Evolutionary conservation across 2,888 invertebrate species (phyloP).

Genomic region (Drosophila fungiperda): DNA sequence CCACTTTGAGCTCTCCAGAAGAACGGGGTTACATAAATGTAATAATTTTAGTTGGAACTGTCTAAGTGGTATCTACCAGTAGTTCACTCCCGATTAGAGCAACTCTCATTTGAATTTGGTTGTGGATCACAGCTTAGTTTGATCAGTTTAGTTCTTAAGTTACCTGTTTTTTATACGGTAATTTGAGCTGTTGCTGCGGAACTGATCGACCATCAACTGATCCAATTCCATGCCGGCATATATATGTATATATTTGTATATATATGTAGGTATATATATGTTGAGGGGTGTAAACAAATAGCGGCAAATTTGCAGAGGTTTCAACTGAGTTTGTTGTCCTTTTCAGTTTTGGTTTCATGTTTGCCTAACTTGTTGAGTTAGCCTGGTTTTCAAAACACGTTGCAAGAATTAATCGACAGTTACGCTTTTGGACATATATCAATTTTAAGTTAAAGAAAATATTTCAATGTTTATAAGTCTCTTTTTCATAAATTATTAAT

Average conservation of each 20-base stretch:
- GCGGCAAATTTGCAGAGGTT: constrained; percentile 16
- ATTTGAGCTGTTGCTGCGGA: constrained; percentile 48
- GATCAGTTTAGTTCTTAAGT: constrained; percentile 33
- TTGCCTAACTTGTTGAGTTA: constrained; percentile 17
- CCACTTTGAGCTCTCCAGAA: too few relatives aligned
- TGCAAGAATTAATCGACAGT: neutral
- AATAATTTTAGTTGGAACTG: neutral
- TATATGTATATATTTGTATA: constrained; percentile 18
- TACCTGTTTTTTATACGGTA: constrained; percentile 52
- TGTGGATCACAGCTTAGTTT: constrained; percentile 15
- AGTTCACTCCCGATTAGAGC: neutral
- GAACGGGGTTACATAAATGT: neutral
- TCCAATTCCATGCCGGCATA: constrained; percentile 35
- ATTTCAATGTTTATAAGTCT: neutral
- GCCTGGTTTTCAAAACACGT: neutral
- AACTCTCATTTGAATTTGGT: constrained; percentile 26
- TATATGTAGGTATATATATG: neutral
- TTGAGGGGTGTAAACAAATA: constrained; percentile 18
- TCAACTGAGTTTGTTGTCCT: constrained; percentile 6
- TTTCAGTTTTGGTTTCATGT: neutral
- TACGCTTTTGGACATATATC: neutral
- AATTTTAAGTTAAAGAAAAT: neutral
- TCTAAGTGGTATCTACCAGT: neutral
- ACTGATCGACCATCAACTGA: constrained; percentile 41
- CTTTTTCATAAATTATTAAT: neutral